Percentiles rank a stretch among this genome's conserved stretches.
phyloP scores from a whole-genome alignment of 2,888 invertebrate species.

The Tetrapedia diversipes region DNA sequence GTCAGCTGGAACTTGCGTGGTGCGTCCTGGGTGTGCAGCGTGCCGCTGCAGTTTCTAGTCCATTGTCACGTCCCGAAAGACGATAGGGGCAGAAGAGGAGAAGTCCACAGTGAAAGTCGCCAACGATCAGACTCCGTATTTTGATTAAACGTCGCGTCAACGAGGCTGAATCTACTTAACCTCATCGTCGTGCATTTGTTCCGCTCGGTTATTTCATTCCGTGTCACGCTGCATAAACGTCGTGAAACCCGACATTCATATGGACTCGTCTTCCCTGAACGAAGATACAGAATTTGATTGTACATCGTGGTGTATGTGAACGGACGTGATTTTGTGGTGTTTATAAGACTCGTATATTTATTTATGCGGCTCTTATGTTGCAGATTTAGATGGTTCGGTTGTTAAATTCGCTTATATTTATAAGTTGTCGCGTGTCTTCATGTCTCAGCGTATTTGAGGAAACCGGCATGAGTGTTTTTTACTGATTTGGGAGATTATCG shows the following conservation, averaged over 20 bases:
- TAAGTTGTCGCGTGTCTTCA: conserved; percentile 23
- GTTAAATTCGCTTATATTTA: conserved; percentile 5
- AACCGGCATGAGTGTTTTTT: conserved; percentile 10
- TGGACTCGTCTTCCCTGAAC: conserved; percentile 4
- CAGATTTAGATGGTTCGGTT: conserved; percentile 22
- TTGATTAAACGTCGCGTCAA: conserved; percentile 5
- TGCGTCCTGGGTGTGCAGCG: conserved; percentile 67
- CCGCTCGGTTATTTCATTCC: neutral
- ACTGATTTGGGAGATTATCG: neutral
- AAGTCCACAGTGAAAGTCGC: conserved; percentile 16
- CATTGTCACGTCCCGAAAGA: conserved; percentile 62
- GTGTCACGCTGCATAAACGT: neutral
- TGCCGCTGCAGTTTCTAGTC: conserved; percentile 67
- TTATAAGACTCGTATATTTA: neutral
- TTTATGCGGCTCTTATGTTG: conserved; percentile 4
- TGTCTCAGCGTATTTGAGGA: conserved; percentile 5
- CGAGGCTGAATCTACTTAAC: conserved; percentile 2
- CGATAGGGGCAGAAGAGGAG: conserved; percentile 46
- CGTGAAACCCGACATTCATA: neutral
- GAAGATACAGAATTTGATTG: neutral
- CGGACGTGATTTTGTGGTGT: conserved; percentile 13
- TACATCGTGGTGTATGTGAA: conserved; percentile 9
- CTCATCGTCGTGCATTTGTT: neutral
- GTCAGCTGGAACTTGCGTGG: conserved; percentile 70
- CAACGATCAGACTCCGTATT: neutral